Evolutionary conservation across 2,113 vertebrate genomes (phyloP).

Genomic region (Tylochromis polylepis): DNA sequence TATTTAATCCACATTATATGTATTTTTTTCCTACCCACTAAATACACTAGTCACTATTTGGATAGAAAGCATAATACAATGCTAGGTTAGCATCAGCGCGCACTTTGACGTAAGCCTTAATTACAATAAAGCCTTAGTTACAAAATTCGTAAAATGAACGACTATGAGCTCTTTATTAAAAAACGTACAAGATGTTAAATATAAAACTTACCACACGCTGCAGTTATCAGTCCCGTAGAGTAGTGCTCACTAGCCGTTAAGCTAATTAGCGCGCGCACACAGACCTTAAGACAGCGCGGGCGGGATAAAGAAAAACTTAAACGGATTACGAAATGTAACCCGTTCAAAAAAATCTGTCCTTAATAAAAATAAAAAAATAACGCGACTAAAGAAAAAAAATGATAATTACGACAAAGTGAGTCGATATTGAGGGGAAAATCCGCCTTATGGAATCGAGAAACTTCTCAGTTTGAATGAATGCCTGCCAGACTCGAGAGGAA

Average conservation of each 20-base stretch:
- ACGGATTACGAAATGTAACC: background rate
- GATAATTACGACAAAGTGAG: background rate
- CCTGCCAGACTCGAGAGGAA: background rate
- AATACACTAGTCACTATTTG: background rate
- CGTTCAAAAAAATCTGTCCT: background rate
- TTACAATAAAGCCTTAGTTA: background rate
- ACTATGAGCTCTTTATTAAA: rapidly evolving
- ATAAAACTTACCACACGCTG: slow-evolving; percentile 58
- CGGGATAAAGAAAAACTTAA: slow-evolving; percentile 33
- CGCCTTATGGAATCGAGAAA: background rate
- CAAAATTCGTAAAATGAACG: too few species aligned
- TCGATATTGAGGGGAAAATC: background rate
- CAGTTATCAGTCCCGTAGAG: background rate
- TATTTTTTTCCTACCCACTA: rapidly evolving
- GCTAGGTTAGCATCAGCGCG: background rate
- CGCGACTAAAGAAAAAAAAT: background rate
- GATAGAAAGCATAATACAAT: background rate
- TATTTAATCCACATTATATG: background rate
- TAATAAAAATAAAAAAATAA: background rate
- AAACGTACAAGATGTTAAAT: background rate
- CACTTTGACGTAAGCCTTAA: background rate
- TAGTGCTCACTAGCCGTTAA: slow-evolving; percentile 4
- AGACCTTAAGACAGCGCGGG: slow-evolving; percentile 43
- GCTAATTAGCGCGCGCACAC: slow-evolving; percentile 51
- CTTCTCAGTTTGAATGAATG: slow-evolving; percentile 30